Evolutionary conservation across 2,113 vertebrate species (phyloP).

Genomic region (Phodopus roborovskii): DNA sequence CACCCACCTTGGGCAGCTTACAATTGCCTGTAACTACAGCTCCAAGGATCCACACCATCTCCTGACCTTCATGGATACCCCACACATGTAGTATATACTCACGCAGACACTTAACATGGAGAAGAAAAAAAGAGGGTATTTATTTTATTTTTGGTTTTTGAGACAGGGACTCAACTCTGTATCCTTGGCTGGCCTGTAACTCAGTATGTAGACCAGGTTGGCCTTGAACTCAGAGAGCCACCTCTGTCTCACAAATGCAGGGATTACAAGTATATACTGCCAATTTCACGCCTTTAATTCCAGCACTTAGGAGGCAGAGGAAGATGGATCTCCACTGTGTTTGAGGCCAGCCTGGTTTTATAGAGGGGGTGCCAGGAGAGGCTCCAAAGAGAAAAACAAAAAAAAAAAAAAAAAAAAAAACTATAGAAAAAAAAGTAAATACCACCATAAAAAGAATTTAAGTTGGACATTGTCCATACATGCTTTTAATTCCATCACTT

Average conservation of each 20-base stretch:
- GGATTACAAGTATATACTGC: neutral
- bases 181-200: neutral
- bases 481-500: neutral
- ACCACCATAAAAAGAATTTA: neutral
- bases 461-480: neutral
- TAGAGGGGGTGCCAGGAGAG: neutral
- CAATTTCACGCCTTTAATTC: neutral
- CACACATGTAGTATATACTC: too few species aligned
- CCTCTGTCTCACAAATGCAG: neutral
- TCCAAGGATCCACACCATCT: neutral
- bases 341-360: neutral
- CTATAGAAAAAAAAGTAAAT: neutral
- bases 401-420: too few species aligned
- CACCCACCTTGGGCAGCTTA: neutral
- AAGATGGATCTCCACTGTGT: neutral
- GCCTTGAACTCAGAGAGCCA: neutral
- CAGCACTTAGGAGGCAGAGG: neutral
- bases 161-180: neutral
- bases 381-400: too few species aligned
- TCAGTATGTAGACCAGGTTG: neutral
- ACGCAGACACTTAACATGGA: neutral
- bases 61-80: neutral
- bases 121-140: neutral
- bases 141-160: neutral
- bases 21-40: neutral